These are phyloP conservation scores for Mareca strepera DNA, from an alignment of 2,797 vertebrate genomes.

Conservation along the genomic window DNA sequence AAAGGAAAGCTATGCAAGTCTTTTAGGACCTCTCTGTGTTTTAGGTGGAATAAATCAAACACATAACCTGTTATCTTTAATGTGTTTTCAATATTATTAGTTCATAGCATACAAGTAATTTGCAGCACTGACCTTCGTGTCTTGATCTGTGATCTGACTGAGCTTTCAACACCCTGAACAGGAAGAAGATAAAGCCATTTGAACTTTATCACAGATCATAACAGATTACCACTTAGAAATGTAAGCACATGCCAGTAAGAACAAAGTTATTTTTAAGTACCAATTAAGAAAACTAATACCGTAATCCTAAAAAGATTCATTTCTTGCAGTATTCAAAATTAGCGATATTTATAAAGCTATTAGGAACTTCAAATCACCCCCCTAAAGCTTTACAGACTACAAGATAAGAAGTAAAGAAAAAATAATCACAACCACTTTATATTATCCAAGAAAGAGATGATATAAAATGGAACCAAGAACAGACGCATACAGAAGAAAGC, in stretches of 20 bases:
- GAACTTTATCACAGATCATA: neutral
- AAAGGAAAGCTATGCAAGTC: neutral
- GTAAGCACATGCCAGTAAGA: neutral
- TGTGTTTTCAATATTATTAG: neutral
- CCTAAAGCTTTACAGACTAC: neutral
- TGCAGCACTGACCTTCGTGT: constrained; percentile 89
- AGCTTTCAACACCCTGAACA: constrained; percentile 92
- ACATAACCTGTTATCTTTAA: neutral
- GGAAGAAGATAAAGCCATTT: constrained; percentile 44
- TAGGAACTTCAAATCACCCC: neutral
- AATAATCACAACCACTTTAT: neutral
- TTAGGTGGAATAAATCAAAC: neutral
- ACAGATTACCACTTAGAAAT: neutral
- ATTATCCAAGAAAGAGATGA: neutral
- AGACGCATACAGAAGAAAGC: neutral
- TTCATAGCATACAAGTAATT: neutral
- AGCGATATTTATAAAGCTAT: neutral
- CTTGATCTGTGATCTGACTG: constrained; percentile 96
- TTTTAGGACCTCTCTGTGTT: neutral
- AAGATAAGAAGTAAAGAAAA: neutral
- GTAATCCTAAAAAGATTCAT: neutral
- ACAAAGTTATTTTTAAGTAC: neutral
- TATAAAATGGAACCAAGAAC: neutral
- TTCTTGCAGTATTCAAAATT: neutral
- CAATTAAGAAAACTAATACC: neutral